Conservation (phyloP, 2,888 invertebrate genomes). For the Liodrosophila aerea region DNA sequence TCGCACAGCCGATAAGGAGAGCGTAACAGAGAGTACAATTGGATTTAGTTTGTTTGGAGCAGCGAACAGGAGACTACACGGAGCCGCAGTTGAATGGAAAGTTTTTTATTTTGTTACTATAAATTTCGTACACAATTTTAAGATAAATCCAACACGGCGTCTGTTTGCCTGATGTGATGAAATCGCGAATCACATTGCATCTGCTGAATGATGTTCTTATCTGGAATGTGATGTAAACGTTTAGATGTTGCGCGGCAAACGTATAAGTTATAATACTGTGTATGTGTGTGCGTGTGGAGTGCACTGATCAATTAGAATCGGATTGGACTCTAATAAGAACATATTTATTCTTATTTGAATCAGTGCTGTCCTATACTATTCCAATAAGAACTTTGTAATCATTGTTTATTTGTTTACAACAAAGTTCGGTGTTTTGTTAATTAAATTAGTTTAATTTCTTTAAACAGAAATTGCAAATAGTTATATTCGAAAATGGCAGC, state of each 20-base stretch:
- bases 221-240: conserved; percentile 8
- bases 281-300: not conserved
- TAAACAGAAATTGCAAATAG: conserved; percentile 3
- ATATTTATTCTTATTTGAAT: too few relatives aligned
- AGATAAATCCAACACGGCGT: conserved; percentile 1
- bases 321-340: too few relatives aligned
- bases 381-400: too few relatives aligned
- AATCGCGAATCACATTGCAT: conserved; percentile 8
- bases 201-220: conserved; percentile 7
- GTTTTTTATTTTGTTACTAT: conserved; percentile 23
- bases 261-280: not conserved
- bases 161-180: conserved; percentile 18
- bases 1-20: conserved; percentile 39
- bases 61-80: conserved; percentile 11
- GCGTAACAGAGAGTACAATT: conserved; percentile 12
- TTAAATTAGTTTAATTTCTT: not conserved
- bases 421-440: not conserved
- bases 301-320: not conserved
- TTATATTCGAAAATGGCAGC: conserved; percentile 65
- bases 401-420: too few relatives aligned
- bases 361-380: not conserved
- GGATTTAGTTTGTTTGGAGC: conserved; percentile 41
- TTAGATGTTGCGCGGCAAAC: conserved; percentile 1
- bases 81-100: conserved; percentile 28
- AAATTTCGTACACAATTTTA: not conserved